phyloP scores from a whole-genome alignment of 2,797 vertebrate genomes.

The Danio choprae region DNA sequence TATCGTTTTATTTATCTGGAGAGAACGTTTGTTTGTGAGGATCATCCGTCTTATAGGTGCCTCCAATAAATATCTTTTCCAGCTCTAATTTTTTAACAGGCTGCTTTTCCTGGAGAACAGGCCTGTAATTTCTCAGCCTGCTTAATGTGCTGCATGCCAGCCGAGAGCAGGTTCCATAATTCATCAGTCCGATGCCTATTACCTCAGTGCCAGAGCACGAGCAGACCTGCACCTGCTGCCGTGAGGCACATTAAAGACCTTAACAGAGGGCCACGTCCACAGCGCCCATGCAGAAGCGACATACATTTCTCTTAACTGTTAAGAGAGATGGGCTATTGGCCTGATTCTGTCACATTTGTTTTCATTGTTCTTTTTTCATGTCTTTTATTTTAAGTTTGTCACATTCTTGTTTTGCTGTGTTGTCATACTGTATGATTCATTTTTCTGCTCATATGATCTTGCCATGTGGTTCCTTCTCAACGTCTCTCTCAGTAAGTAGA shows the following conservation, averaged over 20 bases:
- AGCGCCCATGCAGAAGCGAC: constrained; percentile 29
- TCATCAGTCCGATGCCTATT: constrained; percentile 52
- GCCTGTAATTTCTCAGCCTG: constrained; percentile 40
- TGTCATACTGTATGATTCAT: not conserved
- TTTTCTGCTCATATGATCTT: not conserved
- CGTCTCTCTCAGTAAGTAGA: not conserved
- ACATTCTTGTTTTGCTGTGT: not conserved
- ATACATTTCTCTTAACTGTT: constrained; percentile 21
- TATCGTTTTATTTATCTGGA: constrained; percentile 28
- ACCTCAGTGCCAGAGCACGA: constrained; percentile 44
- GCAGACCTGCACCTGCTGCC: constrained; percentile 50
- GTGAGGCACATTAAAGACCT: constrained; percentile 46
- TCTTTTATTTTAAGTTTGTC: not conserved
- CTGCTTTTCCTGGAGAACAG: constrained; percentile 22
- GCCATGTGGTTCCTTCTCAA: not conserved
- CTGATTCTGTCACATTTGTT: not conserved
- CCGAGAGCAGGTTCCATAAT: constrained; percentile 55
- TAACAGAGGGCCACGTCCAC: constrained; percentile 38
- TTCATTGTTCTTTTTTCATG: not conserved
- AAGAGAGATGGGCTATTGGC: not conserved
- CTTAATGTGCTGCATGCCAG: constrained; percentile 47
- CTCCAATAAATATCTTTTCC: constrained; percentile 42
- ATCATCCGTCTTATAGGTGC: constrained; percentile 31
- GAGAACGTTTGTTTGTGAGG: constrained; percentile 16
- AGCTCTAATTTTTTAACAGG: constrained; percentile 52